phyloP scores from a whole-genome alignment of 2,797 vertebrate species.

The Peromyscus attwateri region DNA sequence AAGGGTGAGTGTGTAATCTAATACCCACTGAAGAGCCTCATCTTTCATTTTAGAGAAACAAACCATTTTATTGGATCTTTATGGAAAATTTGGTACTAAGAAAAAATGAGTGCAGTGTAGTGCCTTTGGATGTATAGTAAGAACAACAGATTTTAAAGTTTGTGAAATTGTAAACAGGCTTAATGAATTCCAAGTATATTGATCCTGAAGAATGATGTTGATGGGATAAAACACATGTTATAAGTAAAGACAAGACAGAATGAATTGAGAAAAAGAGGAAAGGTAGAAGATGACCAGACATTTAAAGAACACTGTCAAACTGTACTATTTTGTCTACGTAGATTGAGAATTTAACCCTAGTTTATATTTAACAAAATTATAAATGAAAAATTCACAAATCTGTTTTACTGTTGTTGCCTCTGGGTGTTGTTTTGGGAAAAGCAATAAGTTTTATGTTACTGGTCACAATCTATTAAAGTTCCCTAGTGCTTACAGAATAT shows the following conservation, averaged over 20 bases:
- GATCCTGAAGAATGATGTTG: conserved; percentile 48
- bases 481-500: neutral
- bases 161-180: conserved; percentile 22
- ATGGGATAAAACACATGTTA: conserved; percentile 46
- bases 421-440: neutral
- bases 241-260: conserved; percentile 22
- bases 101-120: conserved; percentile 39
- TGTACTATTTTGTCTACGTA: conserved; percentile 76
- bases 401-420: conserved; percentile 8
- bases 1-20: neutral
- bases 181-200: conserved; percentile 54
- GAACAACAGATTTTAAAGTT: conserved; percentile 56
- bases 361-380: conserved; percentile 74
- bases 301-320: conserved; percentile 49
- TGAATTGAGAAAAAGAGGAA: conserved; percentile 45
- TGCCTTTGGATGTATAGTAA: conserved; percentile 7
- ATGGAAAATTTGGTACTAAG: conserved; percentile 68
- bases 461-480: conserved; percentile 10
- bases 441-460: conserved; percentile 43
- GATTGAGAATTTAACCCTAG: conserved; percentile 68
- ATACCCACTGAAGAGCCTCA: neutral
- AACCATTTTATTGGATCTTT: conserved; percentile 52
- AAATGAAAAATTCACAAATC: conserved; percentile 68
- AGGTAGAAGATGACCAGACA: conserved; percentile 47
- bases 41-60: conserved; percentile 69